Evolutionary conservation across 1,140 invertebrate genomes (phyloP).

Genomic region (Eupristina koningsbergeri): DNA sequence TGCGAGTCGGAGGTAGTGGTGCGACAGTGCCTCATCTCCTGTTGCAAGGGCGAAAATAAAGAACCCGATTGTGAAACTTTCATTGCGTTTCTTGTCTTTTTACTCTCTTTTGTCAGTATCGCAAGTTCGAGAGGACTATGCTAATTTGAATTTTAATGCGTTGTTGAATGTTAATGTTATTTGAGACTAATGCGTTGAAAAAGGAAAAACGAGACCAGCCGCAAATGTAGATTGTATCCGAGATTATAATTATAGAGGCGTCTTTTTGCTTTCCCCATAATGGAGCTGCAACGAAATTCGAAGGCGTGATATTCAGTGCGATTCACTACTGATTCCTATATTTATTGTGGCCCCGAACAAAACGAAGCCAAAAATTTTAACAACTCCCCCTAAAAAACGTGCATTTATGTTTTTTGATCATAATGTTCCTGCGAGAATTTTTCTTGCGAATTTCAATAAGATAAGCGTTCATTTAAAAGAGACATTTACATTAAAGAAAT

Average conservation of each 20-base stretch:
- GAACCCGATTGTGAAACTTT: constrained; percentile 10
- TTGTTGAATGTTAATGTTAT: constrained; percentile 25
- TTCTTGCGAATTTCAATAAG: too few relatives aligned
- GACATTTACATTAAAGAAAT: too few relatives aligned
- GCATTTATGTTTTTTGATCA: too few relatives aligned
- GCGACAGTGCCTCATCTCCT: constrained; percentile 17
- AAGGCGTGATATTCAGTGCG: not conserved
- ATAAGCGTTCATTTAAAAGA: too few relatives aligned
- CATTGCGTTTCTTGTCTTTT: not conserved
- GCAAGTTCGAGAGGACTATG: constrained; percentile 4
- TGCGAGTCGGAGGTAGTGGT: not conserved
- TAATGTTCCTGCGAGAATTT: too few relatives aligned
- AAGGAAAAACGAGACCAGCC: not conserved
- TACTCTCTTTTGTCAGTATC: not conserved
- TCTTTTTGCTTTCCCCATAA: not conserved
- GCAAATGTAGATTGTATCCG: not conserved
- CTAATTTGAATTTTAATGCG: constrained; percentile 31
- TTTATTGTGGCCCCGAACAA: not conserved
- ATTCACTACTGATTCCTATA: not conserved
- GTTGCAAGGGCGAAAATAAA: constrained; percentile 15
- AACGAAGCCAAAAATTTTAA: not conserved
- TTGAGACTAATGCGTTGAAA: constrained; percentile 35
- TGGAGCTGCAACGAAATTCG: not conserved
- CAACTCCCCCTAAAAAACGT: not conserved
- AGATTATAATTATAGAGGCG: not conserved